Percentiles rank a stretch among this genome's conserved stretches.
phyloP scores from a whole-genome alignment of 2,797 vertebrate species.

The Tamandua tetradactyla region DNA sequence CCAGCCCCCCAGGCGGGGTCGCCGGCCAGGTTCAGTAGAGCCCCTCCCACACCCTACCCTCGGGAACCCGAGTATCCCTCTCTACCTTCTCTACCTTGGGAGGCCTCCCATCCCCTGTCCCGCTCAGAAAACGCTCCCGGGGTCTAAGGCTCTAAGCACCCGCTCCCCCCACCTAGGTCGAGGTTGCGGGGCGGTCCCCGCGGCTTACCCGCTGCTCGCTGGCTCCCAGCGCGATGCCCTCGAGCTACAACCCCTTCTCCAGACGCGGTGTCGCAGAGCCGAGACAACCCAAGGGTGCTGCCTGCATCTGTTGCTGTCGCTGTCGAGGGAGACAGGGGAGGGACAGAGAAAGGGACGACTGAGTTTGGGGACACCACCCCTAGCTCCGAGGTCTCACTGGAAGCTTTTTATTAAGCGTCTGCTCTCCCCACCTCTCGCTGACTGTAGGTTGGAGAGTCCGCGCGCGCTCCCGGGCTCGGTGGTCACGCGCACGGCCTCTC shows the following conservation, averaged over 20 bases:
- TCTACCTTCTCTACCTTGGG: neutral
- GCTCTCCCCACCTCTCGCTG: slow-evolving; percentile 37
- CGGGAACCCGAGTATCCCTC: neutral
- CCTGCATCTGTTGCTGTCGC: slow-evolving; percentile 66
- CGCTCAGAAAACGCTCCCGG: neutral
- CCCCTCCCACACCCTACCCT: neutral
- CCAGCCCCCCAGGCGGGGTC: neutral
- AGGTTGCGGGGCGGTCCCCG: slow-evolving; percentile 48
- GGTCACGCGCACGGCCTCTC: slow-evolving; percentile 89
- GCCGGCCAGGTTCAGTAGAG: neutral
- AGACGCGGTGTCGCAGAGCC: neutral
- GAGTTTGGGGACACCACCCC: neutral
- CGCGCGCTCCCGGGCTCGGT: slow-evolving; percentile 84
- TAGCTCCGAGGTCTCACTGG: neutral
- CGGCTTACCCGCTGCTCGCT: slow-evolving; percentile 60
- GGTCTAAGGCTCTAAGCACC: slow-evolving; percentile 73
- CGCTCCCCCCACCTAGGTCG: slow-evolving; percentile 64
- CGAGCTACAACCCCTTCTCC: neutral
- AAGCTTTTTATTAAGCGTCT: slow-evolving; percentile 18
- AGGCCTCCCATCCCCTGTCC: neutral
- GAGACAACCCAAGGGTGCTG: neutral
- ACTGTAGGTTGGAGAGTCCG: slow-evolving; percentile 66
- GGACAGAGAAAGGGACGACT: neutral
- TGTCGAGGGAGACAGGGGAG: neutral
- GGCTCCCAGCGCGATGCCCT: neutral